Base-by-base conservation (phyloP, 2,888 invertebrate genomes). In the Pharmacophagus antenor region DNA sequence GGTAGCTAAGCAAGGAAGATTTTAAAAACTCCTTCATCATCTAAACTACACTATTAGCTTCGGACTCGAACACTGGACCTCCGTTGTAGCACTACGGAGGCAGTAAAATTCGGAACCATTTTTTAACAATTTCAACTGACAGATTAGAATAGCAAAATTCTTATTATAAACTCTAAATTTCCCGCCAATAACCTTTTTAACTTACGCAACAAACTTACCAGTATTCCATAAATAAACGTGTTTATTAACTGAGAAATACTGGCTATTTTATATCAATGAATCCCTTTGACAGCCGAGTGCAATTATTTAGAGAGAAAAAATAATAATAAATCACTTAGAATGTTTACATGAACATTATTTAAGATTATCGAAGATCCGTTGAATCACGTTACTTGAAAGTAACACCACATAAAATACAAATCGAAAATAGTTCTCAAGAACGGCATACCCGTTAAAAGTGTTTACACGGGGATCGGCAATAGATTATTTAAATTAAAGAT, bases 381-480 rank as follows among this genome's bases (percentile, higher is more conserved):
- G 51, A 49, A 52, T 23, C 25, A 41, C 23, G 58, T 58, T 56
- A 51, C 61, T 51, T 56, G 37, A 42, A 60, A 61, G 46, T 56
- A 56, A 41, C 22, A 50, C 2, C 18, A 12, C 42, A 23, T 50
- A 50, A 55, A 50, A 55, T 31, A 59, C 51, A 37, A 56, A 61
- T 56, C 61, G 25, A 56, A 61, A 61, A 61, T 61, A 61, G 48
- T 56, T 56, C 25, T 56, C 56, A 61, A 51, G 60, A 56, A 56
- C 60, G 46, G 49, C 22, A 58, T 23, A 58, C 53, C 31, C 53
- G 44, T 27, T 53, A 21, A 48, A 37, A 60, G 46, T 55, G 60
- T 60, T 60, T 60, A 50, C 23, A 55, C 31, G 4, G 8, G 55
- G 53, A 49, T 37, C 60, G 15, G 21, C 44, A 21, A 20, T 42